Base-by-base conservation (phyloP, 2,888 invertebrate genomes). In the Erpobdella octoculata region DNA sequence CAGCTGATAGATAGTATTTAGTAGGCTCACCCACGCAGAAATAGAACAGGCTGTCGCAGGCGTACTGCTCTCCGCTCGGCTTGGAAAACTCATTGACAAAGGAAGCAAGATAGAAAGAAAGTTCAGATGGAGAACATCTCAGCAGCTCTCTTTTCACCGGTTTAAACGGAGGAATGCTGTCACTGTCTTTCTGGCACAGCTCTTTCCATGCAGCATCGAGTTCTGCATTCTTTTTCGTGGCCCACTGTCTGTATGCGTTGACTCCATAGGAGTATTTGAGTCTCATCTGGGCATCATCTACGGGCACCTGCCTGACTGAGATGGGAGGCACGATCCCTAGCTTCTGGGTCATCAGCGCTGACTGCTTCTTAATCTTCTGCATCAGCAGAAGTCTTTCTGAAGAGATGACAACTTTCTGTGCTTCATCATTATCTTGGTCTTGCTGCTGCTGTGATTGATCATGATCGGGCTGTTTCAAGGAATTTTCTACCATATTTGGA, bases 211-310 rank as follows among this genome's bases (percentile, higher is more conserved):
- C 53, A 12, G 53, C 21, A n/a, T 71, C 41, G 41, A 71, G 35
- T 59, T 64, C 38, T 35, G 28, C 71, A 67, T 71, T 71, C 35
- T 65, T 71, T 38, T 61, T 41, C 36, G 53, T 67, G 35, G 64
- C 71, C 71, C 71, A 71, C 31, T 71, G 66, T n/a, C 33, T 59
- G 59, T 53, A 72, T 6, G 72, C 72, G 21, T 70, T 72, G 6
- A 72, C 48, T 8, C 69, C 72, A 37, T 69, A 64, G 6, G 72
- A 70, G 61, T 72, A 72, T 53, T 72, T 72, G 41, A 72, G 59
- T 53, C 59, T 69, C 69, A 72, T 69, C 18, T 46, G 35, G 21
- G 48, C n/a, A 31, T 72, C 72, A 38, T 72, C 61, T 28, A 72
- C 48, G 0, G 58, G 25, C 35, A 58, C 48, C 18, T 21, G 36